phyloP scores from a whole-genome alignment of 2,797 vertebrate species.

The Eurystomus glaucurus region DNA sequence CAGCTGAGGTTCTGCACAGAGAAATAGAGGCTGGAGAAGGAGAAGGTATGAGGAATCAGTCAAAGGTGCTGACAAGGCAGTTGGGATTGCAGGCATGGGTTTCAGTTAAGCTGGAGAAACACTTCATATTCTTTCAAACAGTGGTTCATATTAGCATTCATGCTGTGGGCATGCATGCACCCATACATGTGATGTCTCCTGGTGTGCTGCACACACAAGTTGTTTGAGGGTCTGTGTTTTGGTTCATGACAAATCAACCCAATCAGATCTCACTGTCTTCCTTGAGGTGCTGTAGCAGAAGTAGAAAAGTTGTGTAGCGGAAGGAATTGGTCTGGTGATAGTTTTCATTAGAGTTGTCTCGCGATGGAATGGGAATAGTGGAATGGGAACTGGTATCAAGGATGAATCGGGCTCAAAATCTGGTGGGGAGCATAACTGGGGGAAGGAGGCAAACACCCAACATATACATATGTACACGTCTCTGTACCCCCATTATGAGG shows the following conservation, averaged over 20 bases:
- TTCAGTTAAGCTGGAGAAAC: conserved; percentile 64
- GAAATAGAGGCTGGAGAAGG: conserved; percentile 51
- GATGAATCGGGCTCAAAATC: background rate
- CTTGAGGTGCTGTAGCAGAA: background rate
- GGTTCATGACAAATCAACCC: background rate
- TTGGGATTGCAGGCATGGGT: conserved; percentile 71
- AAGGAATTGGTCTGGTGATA: background rate
- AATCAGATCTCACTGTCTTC: background rate
- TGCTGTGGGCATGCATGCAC: conserved; percentile 60
- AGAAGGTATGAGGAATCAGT: conserved; percentile 62
- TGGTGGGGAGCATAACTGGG: background rate
- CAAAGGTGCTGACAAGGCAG: conserved; percentile 69
- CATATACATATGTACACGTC: rapidly evolving
- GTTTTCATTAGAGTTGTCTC: background rate
- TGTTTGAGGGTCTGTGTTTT: background rate
- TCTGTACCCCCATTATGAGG: background rate
- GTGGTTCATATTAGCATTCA: conserved; percentile 44
- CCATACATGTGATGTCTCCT: conserved; percentile 48
- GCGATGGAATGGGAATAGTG: background rate
- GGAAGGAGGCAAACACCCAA: background rate
- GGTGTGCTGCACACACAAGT: background rate
- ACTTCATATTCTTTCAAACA: conserved; percentile 65
- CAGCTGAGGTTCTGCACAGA: background rate
- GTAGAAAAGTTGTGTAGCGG: background rate
- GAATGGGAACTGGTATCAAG: background rate